Evolutionary conservation across 2,888 invertebrate species (phyloP).

Genomic region (Temnothorax rugatulus): DNA sequence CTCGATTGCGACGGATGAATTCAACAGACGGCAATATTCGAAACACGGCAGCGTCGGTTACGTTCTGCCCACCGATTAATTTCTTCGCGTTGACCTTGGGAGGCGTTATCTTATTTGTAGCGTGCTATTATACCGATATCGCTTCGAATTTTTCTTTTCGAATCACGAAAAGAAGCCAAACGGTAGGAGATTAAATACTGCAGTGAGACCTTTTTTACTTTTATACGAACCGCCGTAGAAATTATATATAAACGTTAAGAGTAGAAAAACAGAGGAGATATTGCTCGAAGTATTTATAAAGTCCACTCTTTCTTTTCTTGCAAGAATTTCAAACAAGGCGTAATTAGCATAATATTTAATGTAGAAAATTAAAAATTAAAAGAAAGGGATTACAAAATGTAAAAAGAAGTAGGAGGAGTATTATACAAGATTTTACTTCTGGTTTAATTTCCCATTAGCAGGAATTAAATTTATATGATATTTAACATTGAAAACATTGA

Average conservation of each 20-base stretch:
- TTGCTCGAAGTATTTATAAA: neutral
- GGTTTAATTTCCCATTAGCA: neutral
- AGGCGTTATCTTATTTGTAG: slow-evolving; percentile 71
- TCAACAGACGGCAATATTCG: slow-evolving; percentile 50
- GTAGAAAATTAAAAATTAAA: neutral
- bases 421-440: neutral
- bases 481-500: neutral
- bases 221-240: neutral
- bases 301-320: neutral
- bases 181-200: slow-evolving; percentile 6
- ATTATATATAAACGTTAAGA: slow-evolving; percentile 5
- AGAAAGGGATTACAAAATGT: neutral
- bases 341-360: slow-evolving; percentile 22
- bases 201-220: neutral
- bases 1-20: slow-evolving; percentile 40
- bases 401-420: neutral
- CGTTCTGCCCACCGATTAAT: slow-evolving; percentile 59
- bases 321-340: neutral
- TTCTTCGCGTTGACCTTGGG: slow-evolving; percentile 63
- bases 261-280: neutral
- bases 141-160: slow-evolving; percentile 32
- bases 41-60: slow-evolving; percentile 45
- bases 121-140: slow-evolving; percentile 56
- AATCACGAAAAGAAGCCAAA: slow-evolving; percentile 4
- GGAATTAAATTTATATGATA: neutral